phyloP scores from a whole-genome alignment of 2,888 invertebrate species.

The Catocala sponsa region DNA sequence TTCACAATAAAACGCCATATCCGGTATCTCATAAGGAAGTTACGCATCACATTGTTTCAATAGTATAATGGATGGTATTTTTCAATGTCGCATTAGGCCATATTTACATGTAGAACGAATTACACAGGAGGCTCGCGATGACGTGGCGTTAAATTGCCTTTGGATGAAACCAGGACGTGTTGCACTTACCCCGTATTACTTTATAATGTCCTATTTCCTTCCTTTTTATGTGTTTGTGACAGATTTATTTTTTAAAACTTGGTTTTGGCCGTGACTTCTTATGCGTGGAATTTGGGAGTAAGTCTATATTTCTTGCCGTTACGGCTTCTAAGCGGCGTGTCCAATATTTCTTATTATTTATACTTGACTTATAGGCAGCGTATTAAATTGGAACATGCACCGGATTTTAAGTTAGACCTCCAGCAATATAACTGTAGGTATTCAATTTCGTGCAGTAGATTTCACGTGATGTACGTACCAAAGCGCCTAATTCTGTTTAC shows the following conservation, averaged over 20 bases:
- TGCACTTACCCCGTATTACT: conserved; percentile 31
- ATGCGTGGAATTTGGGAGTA: too few species aligned
- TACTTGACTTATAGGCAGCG: too few species aligned
- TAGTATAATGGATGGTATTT: conserved; percentile 67
- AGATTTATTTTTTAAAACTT: not conserved
- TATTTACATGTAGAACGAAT: conserved; percentile 68
- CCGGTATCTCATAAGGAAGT: conserved; percentile 37
- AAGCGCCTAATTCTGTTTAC: too few species aligned
- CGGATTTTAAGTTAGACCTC: too few species aligned
- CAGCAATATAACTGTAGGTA: too few species aligned
- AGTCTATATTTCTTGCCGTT: too few species aligned
- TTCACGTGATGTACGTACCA: too few species aligned
- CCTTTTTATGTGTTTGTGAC: not conserved
- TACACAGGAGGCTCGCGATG: conserved; percentile 69
- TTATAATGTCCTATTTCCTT: conserved; percentile 2
- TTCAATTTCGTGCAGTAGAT: too few species aligned
- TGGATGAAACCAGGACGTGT: conserved; percentile 56
- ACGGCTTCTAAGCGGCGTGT: too few species aligned
- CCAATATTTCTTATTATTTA: too few species aligned
- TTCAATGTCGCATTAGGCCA: conserved; percentile 65
- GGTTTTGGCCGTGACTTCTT: too few species aligned
- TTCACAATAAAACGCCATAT: not conserved
- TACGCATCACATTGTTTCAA: conserved; percentile 60
- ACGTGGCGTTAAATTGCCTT: conserved; percentile 83
- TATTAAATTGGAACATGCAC: too few species aligned